Conservation (phyloP, 2,797 vertebrate species). For the Eupleurogrammus muticus region DNA sequence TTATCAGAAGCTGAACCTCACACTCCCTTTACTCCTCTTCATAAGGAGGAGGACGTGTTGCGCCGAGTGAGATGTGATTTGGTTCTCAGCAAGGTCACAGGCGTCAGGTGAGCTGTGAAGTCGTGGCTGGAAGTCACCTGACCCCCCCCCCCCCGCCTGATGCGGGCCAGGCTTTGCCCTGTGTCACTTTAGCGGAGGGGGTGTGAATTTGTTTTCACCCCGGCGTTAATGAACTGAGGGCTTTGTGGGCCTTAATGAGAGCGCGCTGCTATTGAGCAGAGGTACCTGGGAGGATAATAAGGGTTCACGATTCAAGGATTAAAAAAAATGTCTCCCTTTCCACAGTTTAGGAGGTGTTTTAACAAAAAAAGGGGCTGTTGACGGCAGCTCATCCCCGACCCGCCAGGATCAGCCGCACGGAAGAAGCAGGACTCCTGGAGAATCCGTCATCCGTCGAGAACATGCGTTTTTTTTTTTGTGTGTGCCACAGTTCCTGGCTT, state of each 20-base stretch:
- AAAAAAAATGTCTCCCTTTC: constrained; percentile 48
- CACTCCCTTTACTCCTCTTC: constrained; percentile 1
- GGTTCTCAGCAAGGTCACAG: constrained; percentile 46
- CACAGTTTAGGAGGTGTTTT: constrained; percentile 49
- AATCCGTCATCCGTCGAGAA: constrained; percentile 69
- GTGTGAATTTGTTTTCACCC: constrained; percentile 82
- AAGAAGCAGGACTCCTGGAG: constrained; percentile 67
- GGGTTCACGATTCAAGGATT: constrained; percentile 39
- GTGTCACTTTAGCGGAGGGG: constrained; percentile 71
- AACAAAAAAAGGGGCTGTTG: constrained; percentile 36
- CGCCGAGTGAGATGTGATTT: constrained; percentile 50
- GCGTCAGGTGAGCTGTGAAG: constrained; percentile 69
- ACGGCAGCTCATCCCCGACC: constrained; percentile 60
- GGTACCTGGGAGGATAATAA: constrained; percentile 64
- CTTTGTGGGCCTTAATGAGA: constrained; percentile 74
- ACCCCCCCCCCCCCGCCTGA: constrained; percentile 33
- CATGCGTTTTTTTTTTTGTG: constrained; percentile 62
- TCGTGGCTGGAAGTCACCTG: constrained; percentile 48
- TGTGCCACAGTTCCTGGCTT: constrained; percentile 68
- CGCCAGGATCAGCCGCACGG: constrained; percentile 55
- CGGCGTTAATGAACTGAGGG: constrained; percentile 82
- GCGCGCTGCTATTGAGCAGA: constrained; percentile 48
- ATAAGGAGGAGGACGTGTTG: constrained; percentile 9
- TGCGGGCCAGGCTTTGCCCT: constrained; percentile 34
- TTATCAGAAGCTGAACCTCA: constrained; percentile 4